These are phyloP conservation scores for Seira musarum DNA, from an alignment of 2,888 invertebrate species.

Conservation along the genomic window DNA sequence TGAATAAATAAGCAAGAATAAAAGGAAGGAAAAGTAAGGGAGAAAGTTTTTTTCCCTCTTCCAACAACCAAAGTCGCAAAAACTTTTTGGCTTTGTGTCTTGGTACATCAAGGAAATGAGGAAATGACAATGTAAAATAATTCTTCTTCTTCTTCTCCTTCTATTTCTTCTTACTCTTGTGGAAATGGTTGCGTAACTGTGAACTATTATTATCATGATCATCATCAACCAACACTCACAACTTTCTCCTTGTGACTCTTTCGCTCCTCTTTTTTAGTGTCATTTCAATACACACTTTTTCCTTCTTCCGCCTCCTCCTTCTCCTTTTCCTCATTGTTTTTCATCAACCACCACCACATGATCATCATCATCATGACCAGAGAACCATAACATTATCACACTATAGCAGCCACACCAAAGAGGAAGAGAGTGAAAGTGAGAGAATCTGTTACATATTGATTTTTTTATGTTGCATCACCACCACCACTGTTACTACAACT, in stretches of 20 bases:
- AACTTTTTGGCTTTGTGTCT: slow-evolving; percentile 1
- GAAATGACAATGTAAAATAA: slow-evolving; percentile 57
- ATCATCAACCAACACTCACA: slow-evolving; percentile 9
- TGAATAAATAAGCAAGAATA: slow-evolving; percentile 59
- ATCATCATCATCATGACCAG: slow-evolving; percentile 49
- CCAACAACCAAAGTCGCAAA: slow-evolving; percentile 6
- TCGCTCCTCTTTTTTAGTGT: slow-evolving; percentile 21
- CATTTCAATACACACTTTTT: slow-evolving; percentile 41
- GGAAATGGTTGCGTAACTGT: slow-evolving; percentile 22
- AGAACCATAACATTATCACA: slow-evolving; percentile 21
- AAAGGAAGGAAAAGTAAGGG: slow-evolving; percentile 33
- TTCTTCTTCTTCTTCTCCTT: slow-evolving; percentile 25
- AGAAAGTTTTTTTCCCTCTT: slow-evolving; percentile 7
- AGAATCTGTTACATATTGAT: slow-evolving; percentile 68
- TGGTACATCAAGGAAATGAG: slow-evolving; percentile 21
- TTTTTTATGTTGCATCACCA: slow-evolving; percentile 43
- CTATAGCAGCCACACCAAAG: slow-evolving; percentile 22
- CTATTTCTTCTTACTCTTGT: slow-evolving; percentile 36
- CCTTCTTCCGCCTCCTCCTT: slow-evolving; percentile 26
- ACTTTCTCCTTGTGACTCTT: slow-evolving; percentile 26
- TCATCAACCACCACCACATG: slow-evolving; percentile 18
- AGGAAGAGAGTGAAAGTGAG: slow-evolving; percentile 46
- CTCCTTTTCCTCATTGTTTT: slow-evolving; percentile 34
- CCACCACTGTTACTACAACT: too few relatives aligned
- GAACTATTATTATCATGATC: slow-evolving; percentile 38